A percentile compares a stretch with the other conserved stretches of the same genome.
Conservation (phyloP, 2,888 invertebrate genomes). For the Drosophila barbarae region DNA sequence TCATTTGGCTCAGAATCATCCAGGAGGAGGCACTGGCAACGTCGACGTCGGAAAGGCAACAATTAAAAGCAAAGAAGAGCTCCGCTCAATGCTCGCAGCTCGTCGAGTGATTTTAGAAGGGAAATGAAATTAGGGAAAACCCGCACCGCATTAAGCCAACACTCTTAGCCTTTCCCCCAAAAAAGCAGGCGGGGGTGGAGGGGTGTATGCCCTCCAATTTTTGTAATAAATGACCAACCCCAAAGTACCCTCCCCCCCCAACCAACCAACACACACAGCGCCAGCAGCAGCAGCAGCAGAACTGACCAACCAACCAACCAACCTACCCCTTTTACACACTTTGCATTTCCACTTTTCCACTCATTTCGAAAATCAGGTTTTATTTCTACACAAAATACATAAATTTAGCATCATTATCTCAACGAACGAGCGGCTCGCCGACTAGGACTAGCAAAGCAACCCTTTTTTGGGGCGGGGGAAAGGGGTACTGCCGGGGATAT, state of each 20-base stretch:
- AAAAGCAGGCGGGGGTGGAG: neutral
- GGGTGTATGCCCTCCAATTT: constrained; percentile 1
- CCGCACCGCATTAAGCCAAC: constrained; percentile 11
- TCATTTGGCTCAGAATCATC: constrained; percentile 51
- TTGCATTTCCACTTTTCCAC: constrained; percentile 48
- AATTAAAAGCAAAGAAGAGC: constrained; percentile 58
- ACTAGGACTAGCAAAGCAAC: constrained; percentile 6
- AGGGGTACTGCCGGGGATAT: neutral
- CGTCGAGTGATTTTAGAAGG: constrained; percentile 11
- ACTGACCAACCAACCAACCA: constrained; percentile 25
- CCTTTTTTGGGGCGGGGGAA: constrained; percentile 5
- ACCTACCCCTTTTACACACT: constrained; percentile 21
- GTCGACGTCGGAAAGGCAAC: constrained; percentile 58
- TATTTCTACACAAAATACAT: constrained; percentile 78
- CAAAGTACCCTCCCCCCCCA: neutral
- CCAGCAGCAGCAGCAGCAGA: neutral
- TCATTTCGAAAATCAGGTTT: constrained; percentile 74
- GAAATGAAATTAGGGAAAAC: constrained; percentile 22
- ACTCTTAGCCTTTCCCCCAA: neutral
- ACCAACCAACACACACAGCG: neutral
- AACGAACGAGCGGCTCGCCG: constrained; percentile 32
- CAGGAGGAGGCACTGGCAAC: constrained; percentile 14
- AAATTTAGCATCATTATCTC: constrained; percentile 76
- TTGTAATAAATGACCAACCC: constrained; percentile 29
- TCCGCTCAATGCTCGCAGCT: neutral